Base-by-base conservation (phyloP, 2,888 invertebrate species). In the Drosophila leonis region DNA sequence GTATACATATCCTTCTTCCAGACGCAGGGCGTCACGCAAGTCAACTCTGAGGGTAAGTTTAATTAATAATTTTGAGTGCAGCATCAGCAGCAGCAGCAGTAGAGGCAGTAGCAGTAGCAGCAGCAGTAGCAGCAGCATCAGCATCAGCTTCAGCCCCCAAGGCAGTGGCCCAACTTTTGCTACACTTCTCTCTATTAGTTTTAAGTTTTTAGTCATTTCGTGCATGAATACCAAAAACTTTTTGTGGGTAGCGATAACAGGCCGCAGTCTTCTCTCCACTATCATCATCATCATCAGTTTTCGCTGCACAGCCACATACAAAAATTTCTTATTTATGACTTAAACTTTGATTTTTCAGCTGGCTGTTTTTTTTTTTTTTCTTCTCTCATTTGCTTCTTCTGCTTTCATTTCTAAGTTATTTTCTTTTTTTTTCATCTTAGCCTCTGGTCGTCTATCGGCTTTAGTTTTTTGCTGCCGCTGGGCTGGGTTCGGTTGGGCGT, bases 11-110 rank as follows among this genome's bases (percentile, higher is more conserved):
- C 83, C 67, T 91, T 84, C 69, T 90, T 90, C 72, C 90, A 92
- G 77, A 79, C 89, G 71, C 90, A 90, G 72, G 83, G 80, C 75
- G 80, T 80, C 77, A 86, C 82, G 76, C 85, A 91, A 90, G 90
- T 92, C 83, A 92, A 93, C 90, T 65, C 85, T 55, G 92, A 92
- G 80, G 91, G 92, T 92, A 92, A 93, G 93, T 91, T 91, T 89
- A 90, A 91, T 91, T 91, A 92, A 90, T 89, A 88, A 90, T 89
- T 90, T 90, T 77, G 71, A 76, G 80, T 72, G 73, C 73, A 74
- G 59, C 59, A 59, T 20, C 75, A 72, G 61, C 57, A 65, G 52
- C 65, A 62, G 63, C 46, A 62, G 57, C 24, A 48, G 59, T 24
- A 2, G 24, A 42, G 60, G 57, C 24, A 44, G 64, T 67, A 71